phyloP scores from a whole-genome alignment of 2,113 vertebrate genomes.

The Halcyon malimbica region DNA sequence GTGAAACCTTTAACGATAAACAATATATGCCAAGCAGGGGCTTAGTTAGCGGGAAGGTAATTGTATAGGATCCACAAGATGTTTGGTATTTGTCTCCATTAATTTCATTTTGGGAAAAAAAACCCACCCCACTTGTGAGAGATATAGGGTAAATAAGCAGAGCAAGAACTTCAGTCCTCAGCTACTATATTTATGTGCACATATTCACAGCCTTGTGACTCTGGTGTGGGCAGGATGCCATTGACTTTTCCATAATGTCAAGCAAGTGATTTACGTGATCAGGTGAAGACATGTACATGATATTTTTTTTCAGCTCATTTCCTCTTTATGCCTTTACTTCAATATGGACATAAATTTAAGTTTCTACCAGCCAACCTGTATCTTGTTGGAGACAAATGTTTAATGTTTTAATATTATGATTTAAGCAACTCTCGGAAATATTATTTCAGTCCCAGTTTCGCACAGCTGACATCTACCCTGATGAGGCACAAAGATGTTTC shows the following conservation, averaged over 20 bases:
- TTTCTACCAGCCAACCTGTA: neutral
- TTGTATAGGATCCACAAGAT: neutral
- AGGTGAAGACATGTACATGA: slow-evolving; percentile 43
- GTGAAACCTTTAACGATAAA: neutral
- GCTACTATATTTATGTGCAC: slow-evolving; percentile 27
- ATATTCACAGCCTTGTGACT: slow-evolving; percentile 25
- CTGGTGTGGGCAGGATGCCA: neutral
- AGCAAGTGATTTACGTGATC: slow-evolving; percentile 48
- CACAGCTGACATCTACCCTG: neutral
- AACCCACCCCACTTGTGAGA: neutral
- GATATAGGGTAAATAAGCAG: neutral
- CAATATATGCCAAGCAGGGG: accelerated
- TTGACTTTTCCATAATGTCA: slow-evolving; percentile 16
- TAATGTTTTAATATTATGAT: neutral
- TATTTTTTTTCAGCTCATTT: slow-evolving; percentile 48
- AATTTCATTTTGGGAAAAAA: neutral
- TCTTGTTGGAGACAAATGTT: neutral
- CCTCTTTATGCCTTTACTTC: neutral
- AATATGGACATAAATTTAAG: neutral
- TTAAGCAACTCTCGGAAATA: neutral
- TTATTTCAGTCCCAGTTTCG: neutral
- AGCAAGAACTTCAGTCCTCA: neutral
- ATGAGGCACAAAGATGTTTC: neutral
- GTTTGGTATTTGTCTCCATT: neutral
- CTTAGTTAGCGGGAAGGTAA: neutral